Conservation (phyloP, 2,797 vertebrate species). For the Myiothlypis chrysogaster region DNA sequence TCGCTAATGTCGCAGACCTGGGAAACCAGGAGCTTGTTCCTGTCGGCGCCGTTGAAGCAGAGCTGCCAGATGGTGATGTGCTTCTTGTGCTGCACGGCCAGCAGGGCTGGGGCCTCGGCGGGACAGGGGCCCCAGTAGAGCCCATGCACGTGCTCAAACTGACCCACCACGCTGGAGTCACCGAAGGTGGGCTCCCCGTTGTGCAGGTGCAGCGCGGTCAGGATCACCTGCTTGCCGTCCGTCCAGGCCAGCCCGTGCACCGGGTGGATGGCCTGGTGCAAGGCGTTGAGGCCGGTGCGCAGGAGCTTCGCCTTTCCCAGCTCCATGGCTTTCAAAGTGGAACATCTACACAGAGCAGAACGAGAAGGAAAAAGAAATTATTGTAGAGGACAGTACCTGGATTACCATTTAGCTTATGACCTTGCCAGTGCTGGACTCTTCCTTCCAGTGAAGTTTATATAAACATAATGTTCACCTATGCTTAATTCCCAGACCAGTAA, state of each 20-base stretch:
- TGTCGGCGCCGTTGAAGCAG: constrained; percentile 79
- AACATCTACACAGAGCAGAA: neutral
- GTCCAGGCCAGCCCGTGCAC: constrained; percentile 94
- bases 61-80: constrained; percentile 91
- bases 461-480: neutral
- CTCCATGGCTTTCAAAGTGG: constrained; percentile 79
- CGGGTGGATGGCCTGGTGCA: constrained; percentile 90
- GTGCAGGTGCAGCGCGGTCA: constrained; percentile 80
- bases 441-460: neutral
- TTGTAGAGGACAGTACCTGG: rapidly evolving
- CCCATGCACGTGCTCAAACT: constrained; percentile 90
- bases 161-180: constrained; percentile 89
- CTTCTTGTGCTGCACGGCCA: constrained; percentile 91
- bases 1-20: constrained; percentile 90
- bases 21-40: constrained; percentile 86
- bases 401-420: neutral
- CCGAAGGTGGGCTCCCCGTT: constrained; percentile 84
- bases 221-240: constrained; percentile 89
- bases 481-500: neutral
- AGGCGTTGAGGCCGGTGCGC: constrained; percentile 87
- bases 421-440: neutral
- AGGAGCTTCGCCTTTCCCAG: constrained; percentile 92
- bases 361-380: neutral
- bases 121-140: constrained; percentile 88
- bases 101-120: constrained; percentile 78